Conservation (phyloP, 2,797 vertebrate species). For the Intellagama lesueurii region DNA sequence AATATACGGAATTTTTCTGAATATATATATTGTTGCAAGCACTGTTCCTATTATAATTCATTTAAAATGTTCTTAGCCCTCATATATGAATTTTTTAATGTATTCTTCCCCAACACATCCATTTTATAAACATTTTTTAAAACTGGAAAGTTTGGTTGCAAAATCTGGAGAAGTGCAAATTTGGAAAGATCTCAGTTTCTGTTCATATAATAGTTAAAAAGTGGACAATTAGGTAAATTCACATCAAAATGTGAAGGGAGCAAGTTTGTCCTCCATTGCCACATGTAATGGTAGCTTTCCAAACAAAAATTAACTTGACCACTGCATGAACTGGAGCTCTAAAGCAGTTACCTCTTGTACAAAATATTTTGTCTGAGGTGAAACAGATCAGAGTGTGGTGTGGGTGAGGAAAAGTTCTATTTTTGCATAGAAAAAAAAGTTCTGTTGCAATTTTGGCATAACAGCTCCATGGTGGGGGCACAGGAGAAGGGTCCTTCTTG, state of each 20-base stretch:
- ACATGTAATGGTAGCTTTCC: conserved; percentile 16
- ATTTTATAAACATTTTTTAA: neutral
- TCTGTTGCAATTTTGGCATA: conserved; percentile 65
- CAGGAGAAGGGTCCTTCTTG: conserved; percentile 21
- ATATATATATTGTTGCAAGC: no score
- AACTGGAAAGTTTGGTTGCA: neutral
- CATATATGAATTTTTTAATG: neutral
- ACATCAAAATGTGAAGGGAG: conserved; percentile 13
- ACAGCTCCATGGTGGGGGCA: neutral
- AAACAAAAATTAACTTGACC: conserved; percentile 27
- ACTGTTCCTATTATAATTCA: neutral
- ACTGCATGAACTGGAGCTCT: conserved; percentile 27
- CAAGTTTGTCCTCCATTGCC: neutral
- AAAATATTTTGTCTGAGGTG: conserved; percentile 35
- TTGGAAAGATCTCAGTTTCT: neutral
- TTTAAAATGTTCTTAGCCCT: neutral
- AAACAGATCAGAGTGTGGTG: neutral
- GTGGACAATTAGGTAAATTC: neutral
- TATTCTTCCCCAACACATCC: neutral
- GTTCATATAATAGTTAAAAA: neutral
- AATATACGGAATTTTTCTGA: no score
- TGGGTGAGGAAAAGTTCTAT: conserved; percentile 29
- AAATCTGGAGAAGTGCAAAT: neutral
- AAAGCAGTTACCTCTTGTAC: neutral
- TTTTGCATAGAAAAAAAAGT: conserved; percentile 45